A percentile compares a stretch with the other conserved stretches of the same genome.
phyloP scores from a whole-genome alignment of 2,113 vertebrate genomes.

The Macquaria ambigua region DNA sequence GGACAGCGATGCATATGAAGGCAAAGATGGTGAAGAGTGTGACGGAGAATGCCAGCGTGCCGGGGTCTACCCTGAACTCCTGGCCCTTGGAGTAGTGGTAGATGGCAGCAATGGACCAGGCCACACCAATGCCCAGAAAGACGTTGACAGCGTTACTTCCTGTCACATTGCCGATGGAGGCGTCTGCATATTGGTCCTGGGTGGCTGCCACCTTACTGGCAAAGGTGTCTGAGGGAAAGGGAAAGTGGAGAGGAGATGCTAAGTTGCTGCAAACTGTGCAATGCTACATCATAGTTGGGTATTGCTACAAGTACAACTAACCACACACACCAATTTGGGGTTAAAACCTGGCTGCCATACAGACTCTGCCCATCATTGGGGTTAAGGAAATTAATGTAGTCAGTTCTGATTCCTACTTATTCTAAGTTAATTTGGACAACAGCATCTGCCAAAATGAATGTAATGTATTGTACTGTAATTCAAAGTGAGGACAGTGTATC shows the following conservation, averaged over 20 bases:
- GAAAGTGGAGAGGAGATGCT: neutral
- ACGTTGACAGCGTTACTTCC: conserved; percentile 98
- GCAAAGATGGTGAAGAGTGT: conserved; percentile 99
- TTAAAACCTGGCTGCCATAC: too few relatives aligned
- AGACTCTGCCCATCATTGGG: too few relatives aligned
- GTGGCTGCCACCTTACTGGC: conserved; percentile 96
- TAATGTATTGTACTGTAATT: neutral
- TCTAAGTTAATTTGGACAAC: neutral
- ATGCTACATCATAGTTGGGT: too few relatives aligned
- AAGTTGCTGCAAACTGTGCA: neutral
- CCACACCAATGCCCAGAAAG: conserved; percentile 97
- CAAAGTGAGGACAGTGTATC: neutral
- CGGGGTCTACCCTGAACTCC: conserved; percentile 90
- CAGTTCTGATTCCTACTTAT: neutral
- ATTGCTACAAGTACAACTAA: too few relatives aligned
- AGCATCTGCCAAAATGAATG: too few relatives aligned
- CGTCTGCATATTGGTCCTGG: conserved; percentile 97
- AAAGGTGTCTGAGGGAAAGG: conserved; percentile 90
- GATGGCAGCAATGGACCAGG: conserved; percentile 97
- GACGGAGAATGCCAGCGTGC: conserved; percentile 96
- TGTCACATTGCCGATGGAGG: conserved; percentile 97
- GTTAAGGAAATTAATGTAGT: too few relatives aligned
- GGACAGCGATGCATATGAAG: conserved; percentile 94
- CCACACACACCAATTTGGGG: too few relatives aligned
- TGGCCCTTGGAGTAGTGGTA: conserved; percentile 88